These are phyloP conservation scores for Elymnias hypermnestra DNA, from an alignment of 1,140 invertebrate species.

Conservation along the genomic window DNA sequence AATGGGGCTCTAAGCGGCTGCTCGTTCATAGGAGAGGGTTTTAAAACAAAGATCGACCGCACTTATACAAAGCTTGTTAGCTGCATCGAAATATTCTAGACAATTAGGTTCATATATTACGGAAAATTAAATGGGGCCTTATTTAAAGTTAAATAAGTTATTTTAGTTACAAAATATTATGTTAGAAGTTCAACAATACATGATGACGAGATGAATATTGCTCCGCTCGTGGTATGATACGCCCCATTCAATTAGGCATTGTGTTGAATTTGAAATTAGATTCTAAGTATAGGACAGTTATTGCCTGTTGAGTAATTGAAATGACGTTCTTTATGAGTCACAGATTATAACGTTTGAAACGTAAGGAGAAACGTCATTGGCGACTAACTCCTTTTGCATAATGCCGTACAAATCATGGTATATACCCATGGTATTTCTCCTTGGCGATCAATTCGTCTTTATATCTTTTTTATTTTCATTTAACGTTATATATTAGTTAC, in stretches of 20 bases:
- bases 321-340: conserved; percentile 50
- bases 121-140: no score
- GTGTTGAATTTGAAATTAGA: conserved; percentile 66
- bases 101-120: no score
- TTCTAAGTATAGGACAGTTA: conserved; percentile 35
- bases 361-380: conserved; percentile 4
- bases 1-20: no score
- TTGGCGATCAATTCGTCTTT: no score
- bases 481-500: no score
- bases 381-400: not conserved
- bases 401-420: no score
- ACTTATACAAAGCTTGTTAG: no score
- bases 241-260: conserved; percentile 58
- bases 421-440: no score
- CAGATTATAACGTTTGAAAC: conserved; percentile 8
- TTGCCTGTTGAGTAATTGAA: conserved; percentile 52
- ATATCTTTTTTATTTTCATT: no score
- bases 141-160: not conserved
- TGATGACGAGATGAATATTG: conserved; percentile 56
- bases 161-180: conserved; percentile 3
- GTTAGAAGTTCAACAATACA: conserved; percentile 4
- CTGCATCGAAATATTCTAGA: no score
- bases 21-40: no score
- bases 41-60: no score
- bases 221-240: conserved; percentile 56